phyloP scores from a whole-genome alignment of 2,888 invertebrate species.

The Emmelina monodactyla region DNA sequence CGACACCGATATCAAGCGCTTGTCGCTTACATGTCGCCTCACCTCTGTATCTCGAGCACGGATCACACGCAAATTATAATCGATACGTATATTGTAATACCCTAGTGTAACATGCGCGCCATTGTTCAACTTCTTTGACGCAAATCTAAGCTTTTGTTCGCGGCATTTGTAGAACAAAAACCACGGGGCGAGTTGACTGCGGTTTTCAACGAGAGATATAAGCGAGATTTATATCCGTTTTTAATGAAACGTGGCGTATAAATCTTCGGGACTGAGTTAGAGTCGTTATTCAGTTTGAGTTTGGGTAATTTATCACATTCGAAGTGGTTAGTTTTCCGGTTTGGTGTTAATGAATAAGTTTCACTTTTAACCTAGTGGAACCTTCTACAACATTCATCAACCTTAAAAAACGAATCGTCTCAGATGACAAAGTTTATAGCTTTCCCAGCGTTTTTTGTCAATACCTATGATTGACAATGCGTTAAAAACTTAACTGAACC shows the following conservation, averaged over 20 bases:
- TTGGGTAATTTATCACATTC: no score
- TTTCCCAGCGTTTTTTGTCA: no score
- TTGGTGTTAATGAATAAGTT: no score
- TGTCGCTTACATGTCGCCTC: slow-evolving; percentile 62
- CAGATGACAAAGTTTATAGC: no score
- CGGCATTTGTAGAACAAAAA: slow-evolving; percentile 4
- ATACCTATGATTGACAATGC: no score
- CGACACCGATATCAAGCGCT: slow-evolving; percentile 53
- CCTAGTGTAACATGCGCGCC: slow-evolving; percentile 46
- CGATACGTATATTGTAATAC: slow-evolving; percentile 67
- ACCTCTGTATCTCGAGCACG: slow-evolving; percentile 44
- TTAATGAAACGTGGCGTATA: not conserved
- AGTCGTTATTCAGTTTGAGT: no score
- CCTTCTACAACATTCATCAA: no score
- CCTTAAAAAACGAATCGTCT: no score
- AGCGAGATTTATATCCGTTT: not conserved
- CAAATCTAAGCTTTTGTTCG: slow-evolving; percentile 28
- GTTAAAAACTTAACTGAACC: no score
- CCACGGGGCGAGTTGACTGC: slow-evolving; percentile 9
- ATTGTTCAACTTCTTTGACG: slow-evolving; percentile 48
- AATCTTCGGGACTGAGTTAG: not conserved
- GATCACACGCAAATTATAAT: slow-evolving; percentile 67
- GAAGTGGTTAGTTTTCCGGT: no score
- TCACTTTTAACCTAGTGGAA: no score
- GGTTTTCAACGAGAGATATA: slow-evolving; percentile 10